Evolutionary conservation across 2,888 invertebrate species (phyloP), one percentile per base, ranked within the genome.

Genomic region (Phyto melanocephala): DNA sequence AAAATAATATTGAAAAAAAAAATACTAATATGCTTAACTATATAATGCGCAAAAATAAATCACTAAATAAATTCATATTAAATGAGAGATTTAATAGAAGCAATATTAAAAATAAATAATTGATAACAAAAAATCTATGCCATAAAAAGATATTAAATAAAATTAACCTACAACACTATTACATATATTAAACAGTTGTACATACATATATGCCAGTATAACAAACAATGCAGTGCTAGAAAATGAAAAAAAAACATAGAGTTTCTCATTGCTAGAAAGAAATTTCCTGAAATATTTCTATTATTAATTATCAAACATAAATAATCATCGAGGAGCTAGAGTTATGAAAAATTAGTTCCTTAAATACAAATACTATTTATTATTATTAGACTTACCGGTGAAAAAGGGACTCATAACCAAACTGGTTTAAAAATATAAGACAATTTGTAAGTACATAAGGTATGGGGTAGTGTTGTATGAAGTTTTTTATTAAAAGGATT

Each of bases 91-190:
- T 58, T 13, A 67, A 47, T n/a, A 45, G 11, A 76, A 24, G 37
- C 50, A 17, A 17, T n/a, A n/a, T n/a, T n/a, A n/a, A n/a, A 11
- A 60, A 13, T 28, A 68, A 65, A 22, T 50, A 65, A 65, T 47
- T 47, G 7, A 28, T 47, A 20, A 45, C 67, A 50, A 47, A 35
- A 13, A n/a, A n/a, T n/a, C n/a, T n/a, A n/a, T 20, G 42, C 1
- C n/a, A 8, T 15, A 47, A 20, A 33, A 22, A 22, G 24, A 60
- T 71, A 17, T 60, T 60, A 71, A 60, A 37, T 35, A 37, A 15
- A 17, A n/a, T 35, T 15, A 58, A 35, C 15, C 10, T 17, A 52
- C 11, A 33, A n/a, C n/a, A n/a, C n/a, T n/a, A n/a, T n/a, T n/a
- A n/a, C n/a, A n/a, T n/a, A n/a, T n/a, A n/a, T n/a, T n/a, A n/a